Base-by-base conservation (phyloP, 2,888 invertebrate species). In the Nomada goodeniana region DNA sequence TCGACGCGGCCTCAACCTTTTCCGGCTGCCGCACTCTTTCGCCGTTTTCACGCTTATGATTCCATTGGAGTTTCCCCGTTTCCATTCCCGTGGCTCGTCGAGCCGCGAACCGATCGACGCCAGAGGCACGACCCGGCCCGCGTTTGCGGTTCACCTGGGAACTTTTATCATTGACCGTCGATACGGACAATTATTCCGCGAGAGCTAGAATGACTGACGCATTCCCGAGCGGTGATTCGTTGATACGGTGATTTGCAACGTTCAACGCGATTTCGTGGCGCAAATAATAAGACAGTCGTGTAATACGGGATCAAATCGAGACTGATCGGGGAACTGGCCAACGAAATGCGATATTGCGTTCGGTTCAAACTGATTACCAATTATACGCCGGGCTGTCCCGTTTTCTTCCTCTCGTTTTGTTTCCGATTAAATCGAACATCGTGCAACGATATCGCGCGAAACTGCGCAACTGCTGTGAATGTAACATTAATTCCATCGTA, bases 41-140 rank as follows among this genome's bases (percentile, higher is more conserved):
- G 13, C n/a, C 10, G 10, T 2, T 20, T 9, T 11, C n/a, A 5
- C 29, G n/a, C 15, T 4, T 18, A 18, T 18, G 44, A 47, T 57
- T 29, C n/a, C 47, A n/a, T 29, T 26, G 2, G 59, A 29, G 55
- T 26, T 11, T 7, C 26, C n/a, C n/a, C 26, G 57, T 44, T 57
- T 23, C 50, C 18, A 55, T 55, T 68, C 55, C n/a, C 47, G 57
- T 44, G 20, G 47, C 15, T 59, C 69, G 11, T n/a, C 47, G 59
- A 50, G 15, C 10, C n/a, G 23, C 2, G 26, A 50, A 50, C 64
- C 15, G 9, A 18, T 70, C 42, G 42, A n/a, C 10, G 13, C 13
- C 18, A n/a, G 23, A 36, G 36, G 15, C 20, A 20, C 18, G 9
- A 13, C 10, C 10, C 10, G n/a, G 36, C n/a, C 18, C 7, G 15